phyloP scores from a whole-genome alignment of 1,140 invertebrate genomes.

The Neotoxoptera formosana region DNA sequence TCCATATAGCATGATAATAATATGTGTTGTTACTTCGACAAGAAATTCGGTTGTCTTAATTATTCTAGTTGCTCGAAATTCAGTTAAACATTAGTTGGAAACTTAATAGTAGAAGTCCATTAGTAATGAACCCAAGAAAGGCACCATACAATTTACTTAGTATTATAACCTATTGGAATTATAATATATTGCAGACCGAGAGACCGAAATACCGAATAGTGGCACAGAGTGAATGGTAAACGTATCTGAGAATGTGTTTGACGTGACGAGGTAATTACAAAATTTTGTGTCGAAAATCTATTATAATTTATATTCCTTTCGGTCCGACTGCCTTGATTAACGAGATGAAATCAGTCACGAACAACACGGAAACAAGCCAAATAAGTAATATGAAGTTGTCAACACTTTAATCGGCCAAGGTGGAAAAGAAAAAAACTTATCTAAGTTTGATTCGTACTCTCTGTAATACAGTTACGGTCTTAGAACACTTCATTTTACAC shows the following conservation, averaged over 20 bases:
- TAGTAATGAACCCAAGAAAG: background rate
- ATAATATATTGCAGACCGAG: slow-evolving; percentile 11
- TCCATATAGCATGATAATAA: background rate
- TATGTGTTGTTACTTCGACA: background rate
- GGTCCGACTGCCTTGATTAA: background rate
- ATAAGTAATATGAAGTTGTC: background rate
- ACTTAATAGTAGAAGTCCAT: slow-evolving; percentile 26
- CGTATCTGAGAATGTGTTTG: background rate
- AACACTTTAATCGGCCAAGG: background rate
- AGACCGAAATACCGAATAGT: slow-evolving; percentile 4
- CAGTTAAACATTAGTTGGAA: slow-evolving; percentile 28
- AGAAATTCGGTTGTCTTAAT: slow-evolving; percentile 39
- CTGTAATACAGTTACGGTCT: background rate
- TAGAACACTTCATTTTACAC: background rate
- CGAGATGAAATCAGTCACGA: background rate
- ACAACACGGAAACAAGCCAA: background rate
- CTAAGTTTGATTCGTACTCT: background rate
- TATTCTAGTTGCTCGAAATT: slow-evolving; percentile 8
- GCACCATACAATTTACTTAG: background rate
- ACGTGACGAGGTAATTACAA: background rate
- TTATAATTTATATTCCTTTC: slow-evolving; percentile 4
- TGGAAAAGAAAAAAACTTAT: background rate
- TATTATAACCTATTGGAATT: slow-evolving; percentile 11
- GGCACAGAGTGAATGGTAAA: background rate
- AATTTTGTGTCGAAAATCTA: slow-evolving; percentile 3